Base-by-base conservation (phyloP, 2,888 invertebrate species). In the Drosophila siamana region DNA sequence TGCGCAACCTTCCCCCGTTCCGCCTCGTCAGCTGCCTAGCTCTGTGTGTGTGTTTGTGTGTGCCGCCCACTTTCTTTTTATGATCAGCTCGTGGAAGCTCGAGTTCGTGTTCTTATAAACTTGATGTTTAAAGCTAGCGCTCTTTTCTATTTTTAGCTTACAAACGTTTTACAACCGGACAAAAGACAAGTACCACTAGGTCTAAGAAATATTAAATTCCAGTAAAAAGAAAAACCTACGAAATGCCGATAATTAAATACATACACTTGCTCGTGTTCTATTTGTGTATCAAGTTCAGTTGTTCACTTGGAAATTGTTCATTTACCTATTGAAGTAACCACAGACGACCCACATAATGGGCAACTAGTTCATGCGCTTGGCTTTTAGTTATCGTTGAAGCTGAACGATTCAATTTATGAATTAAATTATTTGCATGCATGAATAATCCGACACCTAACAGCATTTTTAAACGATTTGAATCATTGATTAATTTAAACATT, bases 91-190 rank as follows among this genome's bases (percentile, higher is more conserved):
- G 33, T 33, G 44, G 54, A 59, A 60, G 61, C 70, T 56, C 47
- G 62, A 43, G 59, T 64, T 72, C 61, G 15, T 43, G 15, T 33
- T 43, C 22, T 26, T 57, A 54, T 74, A 40, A 60, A 54, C 41
- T 47, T 51, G 33, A 24, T 13, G 22, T 44, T 61, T 51, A 38
- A 44, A 55, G 24, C 56, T 28, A 43, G 46, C 60, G 47, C 43
- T 46, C 15, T 71, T 74, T 69, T 88, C 74, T 88, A 83, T 82
- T 83, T 88, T 72, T 72, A 69, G 83, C 59, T 9, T 59, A 64
- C 55, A 38, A 38, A 43, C 46, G n/a, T 67, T 66, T 61, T n/a
- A 59, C 71, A 71, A 41, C 41, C 8, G 44, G 47, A 26, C 38
- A 41, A 41, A 41, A 50, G 47, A 55, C 33, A 47, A 64, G 50